These are phyloP conservation scores for Stictonetta naevosa DNA, from an alignment of 2,113 vertebrate species.

Conservation along the genomic window DNA sequence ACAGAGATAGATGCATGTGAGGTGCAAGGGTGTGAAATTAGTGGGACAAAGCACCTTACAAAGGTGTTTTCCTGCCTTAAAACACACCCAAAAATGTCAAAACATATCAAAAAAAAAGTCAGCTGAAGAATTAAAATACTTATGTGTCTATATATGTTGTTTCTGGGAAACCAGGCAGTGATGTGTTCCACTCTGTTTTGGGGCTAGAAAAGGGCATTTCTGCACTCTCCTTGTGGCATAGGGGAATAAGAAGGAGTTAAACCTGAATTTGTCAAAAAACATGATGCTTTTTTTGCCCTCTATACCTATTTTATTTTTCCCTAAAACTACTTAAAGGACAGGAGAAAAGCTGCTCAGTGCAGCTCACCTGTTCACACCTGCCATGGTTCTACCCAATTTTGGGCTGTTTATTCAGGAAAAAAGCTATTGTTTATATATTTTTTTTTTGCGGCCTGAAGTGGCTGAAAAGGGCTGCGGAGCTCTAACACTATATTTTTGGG, in stretches of 20 bases:
- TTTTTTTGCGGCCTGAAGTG: background rate
- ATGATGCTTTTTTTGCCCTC: background rate
- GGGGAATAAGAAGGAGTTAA: background rate
- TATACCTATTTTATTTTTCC: too few species aligned
- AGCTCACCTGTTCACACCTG: too few species aligned
- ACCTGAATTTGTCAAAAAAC: fast-evolving
- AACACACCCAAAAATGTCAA: background rate
- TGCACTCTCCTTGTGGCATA: fast-evolving
- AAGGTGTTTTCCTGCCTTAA: background rate
- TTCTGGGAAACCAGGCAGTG: too few species aligned
- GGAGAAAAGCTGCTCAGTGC: too few species aligned
- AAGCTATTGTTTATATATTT: too few species aligned
- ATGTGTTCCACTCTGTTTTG: background rate
- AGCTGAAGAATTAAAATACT: background rate
- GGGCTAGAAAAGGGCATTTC: background rate
- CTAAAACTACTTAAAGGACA: background rate
- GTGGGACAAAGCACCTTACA: background rate
- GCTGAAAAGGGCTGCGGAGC: background rate
- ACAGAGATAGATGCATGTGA: background rate
- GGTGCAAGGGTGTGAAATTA: too few species aligned
- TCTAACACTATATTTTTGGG: too few species aligned
- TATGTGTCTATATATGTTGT: background rate
- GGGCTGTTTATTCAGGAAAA: too few species aligned
- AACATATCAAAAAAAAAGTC: fast-evolving
- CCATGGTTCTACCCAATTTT: too few species aligned